Base-by-base conservation (phyloP, 2,113 vertebrate genomes). In the Hippocampus barbouri region DNA sequence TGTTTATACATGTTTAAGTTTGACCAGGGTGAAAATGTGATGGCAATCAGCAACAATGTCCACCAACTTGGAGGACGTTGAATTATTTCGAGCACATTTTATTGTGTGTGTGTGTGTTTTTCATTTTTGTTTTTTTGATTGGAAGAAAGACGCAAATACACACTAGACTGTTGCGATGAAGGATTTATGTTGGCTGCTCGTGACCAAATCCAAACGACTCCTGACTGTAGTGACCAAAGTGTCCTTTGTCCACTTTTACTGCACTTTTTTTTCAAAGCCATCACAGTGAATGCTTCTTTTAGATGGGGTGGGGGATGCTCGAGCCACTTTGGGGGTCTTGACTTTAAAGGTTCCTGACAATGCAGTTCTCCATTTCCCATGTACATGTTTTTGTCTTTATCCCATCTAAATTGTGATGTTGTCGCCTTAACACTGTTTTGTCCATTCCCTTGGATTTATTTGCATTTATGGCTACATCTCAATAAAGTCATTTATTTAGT, bases 21-120 rank as follows among this genome's bases (percentile, higher is more conserved):
- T 56, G 53, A 56, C 53, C 75, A 71, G 70, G 70, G 10, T 77
- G 61, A 15, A 76, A 65, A 76, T 61, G 64, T 59, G 38, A 67
- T 49, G 78, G 83, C 83, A 86, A 85, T 87, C 80, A 77, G 21
- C 8, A 10, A 23, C 53, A 23, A 16, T 61, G 72, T 67, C 15
- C 68, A 51, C 40, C 72, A 83, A 82, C 69, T 38, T 63, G 62
- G 75, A 87, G 64, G 78, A 83, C 41, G 34, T 25, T 18, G 30
- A 21, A 65, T 69, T 73, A 53, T 43, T 69, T 73, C 43, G n/a
- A 71, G 65, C 34, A 53, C 38, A n/a, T 64, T 41, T 77, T 68
- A 38, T 38, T 38, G 34, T 38, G 34, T 34, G 51, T 34, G 51
- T 54, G 45, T 73, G 23, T 59, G 53, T 59, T 34, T 73, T 25